A percentile compares a stretch with the other conserved stretches of the same genome.
phyloP scores from a whole-genome alignment of 2,797 vertebrate genomes.

The Micromesistius poutassou region DNA sequence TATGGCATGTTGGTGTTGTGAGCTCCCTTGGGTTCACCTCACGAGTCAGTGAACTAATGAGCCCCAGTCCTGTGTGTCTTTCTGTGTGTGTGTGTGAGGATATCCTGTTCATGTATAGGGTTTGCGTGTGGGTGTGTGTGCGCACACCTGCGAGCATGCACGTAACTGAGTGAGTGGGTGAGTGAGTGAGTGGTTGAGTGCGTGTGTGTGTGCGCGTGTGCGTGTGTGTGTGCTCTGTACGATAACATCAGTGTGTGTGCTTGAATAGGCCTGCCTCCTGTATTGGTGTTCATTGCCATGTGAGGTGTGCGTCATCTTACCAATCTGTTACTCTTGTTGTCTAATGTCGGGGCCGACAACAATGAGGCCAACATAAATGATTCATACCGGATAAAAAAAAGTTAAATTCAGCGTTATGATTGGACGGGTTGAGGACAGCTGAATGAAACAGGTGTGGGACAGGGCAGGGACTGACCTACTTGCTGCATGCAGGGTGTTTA shows the following conservation, averaged over 20 bases:
- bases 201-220: constrained; percentile 16
- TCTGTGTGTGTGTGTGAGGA: constrained; percentile 16
- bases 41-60: constrained; percentile 46
- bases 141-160: background rate
- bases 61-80: constrained; percentile 31
- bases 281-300: too few species aligned
- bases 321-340: background rate
- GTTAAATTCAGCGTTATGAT: constrained; percentile 32
- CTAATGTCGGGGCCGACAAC: background rate
- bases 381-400: constrained; percentile 18
- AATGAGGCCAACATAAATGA: constrained; percentile 16
- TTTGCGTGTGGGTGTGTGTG: constrained; percentile 16
- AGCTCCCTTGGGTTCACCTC: constrained; percentile 38
- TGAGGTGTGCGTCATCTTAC: background rate
- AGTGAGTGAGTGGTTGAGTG: background rate
- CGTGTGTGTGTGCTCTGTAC: constrained; percentile 3
- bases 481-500: constrained; percentile 12
- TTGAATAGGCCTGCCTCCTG: background rate
- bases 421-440: constrained; percentile 6
- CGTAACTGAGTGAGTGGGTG: background rate
- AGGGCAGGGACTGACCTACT: constrained; percentile 37
- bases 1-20: constrained; percentile 37
- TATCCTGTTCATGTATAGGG: constrained; percentile 15
- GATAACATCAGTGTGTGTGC: constrained; percentile 5
- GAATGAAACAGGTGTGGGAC: constrained; percentile 35